phyloP scores from a whole-genome alignment of 1,140 invertebrate species.

The Rhagoletis zephyria region DNA sequence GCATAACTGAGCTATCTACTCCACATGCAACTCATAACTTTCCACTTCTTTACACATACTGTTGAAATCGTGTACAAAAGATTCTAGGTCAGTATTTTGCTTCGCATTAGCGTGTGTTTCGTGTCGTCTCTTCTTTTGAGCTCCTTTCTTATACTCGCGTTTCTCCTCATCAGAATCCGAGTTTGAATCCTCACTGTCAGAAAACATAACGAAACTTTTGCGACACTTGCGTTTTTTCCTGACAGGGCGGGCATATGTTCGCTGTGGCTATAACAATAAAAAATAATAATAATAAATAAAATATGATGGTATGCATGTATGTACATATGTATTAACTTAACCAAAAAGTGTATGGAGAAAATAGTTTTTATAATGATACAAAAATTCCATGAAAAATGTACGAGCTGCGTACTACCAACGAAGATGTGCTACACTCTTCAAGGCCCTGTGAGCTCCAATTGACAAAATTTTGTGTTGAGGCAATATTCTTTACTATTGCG shows the following conservation, averaged over 20 bases:
- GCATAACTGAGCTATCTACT: constrained; percentile 55
- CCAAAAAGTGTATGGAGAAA: neutral
- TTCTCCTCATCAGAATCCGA: constrained; percentile 57
- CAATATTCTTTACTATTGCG: constrained; percentile 15
- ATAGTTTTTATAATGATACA: neutral
- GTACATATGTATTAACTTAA: too few relatives aligned
- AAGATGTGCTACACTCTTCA: constrained; percentile 67
- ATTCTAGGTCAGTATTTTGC: constrained; percentile 59
- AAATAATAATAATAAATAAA: constrained; percentile 24
- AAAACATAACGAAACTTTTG: constrained; percentile 61
- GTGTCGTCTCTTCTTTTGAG: constrained; percentile 57
- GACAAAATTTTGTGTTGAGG: neutral
- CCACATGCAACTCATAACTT: constrained; percentile 64
- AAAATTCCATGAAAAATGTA: constrained; percentile 58
- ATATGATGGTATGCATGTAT: neutral
- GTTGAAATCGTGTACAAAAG: constrained; percentile 66
- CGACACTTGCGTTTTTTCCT: constrained; percentile 66
- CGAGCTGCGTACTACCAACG: constrained; percentile 69
- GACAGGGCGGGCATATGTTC: constrained; percentile 62
- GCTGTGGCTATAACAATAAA: constrained; percentile 61
- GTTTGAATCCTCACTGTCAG: constrained; percentile 64
- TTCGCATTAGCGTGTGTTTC: constrained; percentile 56
- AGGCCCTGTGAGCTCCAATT: constrained; percentile 68
- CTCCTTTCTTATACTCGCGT: constrained; percentile 58
- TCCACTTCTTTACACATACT: constrained; percentile 67